These are phyloP conservation scores for Volucella zonaria DNA, from an alignment of 2,888 invertebrate genomes.

Conservation along the genomic window DNA sequence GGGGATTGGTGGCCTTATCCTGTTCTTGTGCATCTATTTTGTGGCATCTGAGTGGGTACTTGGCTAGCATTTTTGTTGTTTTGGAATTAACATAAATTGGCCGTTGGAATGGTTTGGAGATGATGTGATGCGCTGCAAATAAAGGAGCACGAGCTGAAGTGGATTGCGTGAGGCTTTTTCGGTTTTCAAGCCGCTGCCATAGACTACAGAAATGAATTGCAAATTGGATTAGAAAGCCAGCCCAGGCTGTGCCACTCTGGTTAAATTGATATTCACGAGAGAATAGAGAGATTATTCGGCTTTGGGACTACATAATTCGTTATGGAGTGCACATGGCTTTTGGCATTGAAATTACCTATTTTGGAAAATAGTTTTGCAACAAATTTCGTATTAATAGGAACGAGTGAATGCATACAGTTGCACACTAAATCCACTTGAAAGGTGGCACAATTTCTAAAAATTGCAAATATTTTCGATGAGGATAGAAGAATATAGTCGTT, in stretches of 20 bases:
- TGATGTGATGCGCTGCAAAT: not conserved
- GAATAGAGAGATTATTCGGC: not conserved
- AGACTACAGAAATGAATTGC: constrained; percentile 12
- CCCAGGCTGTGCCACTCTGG: not conserved
- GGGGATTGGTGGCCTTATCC: constrained; percentile 5
- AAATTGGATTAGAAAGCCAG: constrained; percentile 23
- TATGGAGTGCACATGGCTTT: not conserved
- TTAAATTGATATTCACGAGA: constrained; percentile 1
- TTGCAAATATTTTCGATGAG: no score
- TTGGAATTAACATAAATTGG: constrained; percentile 34
- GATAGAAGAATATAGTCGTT: no score
- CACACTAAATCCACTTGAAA: no score
- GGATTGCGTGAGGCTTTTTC: no score
- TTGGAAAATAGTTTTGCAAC: no score
- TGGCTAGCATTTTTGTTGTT: constrained; percentile 20
- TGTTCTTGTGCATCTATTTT: constrained; percentile 3
- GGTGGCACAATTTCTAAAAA: no score
- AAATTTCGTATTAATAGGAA: no score
- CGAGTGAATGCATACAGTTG: no score
- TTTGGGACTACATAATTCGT: constrained; percentile 8
- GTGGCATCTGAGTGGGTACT: not conserved
- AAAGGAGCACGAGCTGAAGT: not conserved
- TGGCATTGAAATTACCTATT: no score
- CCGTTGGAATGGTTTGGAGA: constrained; percentile 32
- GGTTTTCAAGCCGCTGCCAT: not conserved